A percentile compares a stretch with the other conserved stretches of the same genome.
Conservation (phyloP, 2,113 vertebrate species). For the Connochaetes taurinus region DNA sequence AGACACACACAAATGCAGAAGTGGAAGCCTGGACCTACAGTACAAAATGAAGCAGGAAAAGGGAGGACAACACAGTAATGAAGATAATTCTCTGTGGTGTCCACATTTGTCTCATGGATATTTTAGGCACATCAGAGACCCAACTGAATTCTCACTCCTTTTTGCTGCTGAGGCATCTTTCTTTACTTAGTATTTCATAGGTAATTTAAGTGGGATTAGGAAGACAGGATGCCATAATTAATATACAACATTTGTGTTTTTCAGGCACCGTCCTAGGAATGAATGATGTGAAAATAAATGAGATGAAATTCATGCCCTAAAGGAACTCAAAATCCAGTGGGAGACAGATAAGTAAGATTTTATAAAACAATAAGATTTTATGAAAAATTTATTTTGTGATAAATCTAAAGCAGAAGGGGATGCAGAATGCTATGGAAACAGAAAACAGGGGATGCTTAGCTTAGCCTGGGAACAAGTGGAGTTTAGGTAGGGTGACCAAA, state of each 20-base stretch:
- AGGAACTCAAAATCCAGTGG: background rate
- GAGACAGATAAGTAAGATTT: background rate
- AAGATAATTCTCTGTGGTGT: background rate
- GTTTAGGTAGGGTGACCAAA: background rate
- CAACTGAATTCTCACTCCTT: background rate
- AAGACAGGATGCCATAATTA: background rate
- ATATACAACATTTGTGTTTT: background rate
- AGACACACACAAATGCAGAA: background rate
- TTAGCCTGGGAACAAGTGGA: background rate
- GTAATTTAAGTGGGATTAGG: background rate
- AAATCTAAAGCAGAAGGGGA: background rate
- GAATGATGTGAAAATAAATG: background rate
- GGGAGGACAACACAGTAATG: background rate
- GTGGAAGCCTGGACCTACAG: background rate
- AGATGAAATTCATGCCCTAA: background rate
- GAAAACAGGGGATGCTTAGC: background rate
- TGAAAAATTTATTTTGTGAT: background rate
- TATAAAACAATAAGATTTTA: background rate
- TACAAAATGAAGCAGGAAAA: background rate
- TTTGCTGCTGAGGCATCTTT: background rate
- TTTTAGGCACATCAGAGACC: background rate
- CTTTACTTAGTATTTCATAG: background rate
- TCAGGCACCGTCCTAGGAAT: background rate
- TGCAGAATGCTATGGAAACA: background rate
- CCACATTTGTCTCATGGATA: background rate